Evolutionary conservation across 2,113 vertebrate species (phyloP).

Genomic region (Benitochromis conjunctus): DNA sequence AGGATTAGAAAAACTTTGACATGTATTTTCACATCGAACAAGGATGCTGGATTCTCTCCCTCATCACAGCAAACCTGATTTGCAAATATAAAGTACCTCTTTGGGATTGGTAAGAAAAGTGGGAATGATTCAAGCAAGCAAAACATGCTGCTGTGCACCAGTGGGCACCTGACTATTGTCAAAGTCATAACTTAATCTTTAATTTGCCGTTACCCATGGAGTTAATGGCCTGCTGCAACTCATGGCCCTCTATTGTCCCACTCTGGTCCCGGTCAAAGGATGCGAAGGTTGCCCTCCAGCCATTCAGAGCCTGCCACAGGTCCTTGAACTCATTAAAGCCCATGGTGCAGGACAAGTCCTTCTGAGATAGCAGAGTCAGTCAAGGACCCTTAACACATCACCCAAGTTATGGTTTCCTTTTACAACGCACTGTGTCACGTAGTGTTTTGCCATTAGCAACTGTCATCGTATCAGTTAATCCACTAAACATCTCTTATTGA

Average conservation of each 20-base stretch:
- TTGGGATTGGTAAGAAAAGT: neutral
- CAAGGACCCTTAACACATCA: slow-evolving; percentile 55
- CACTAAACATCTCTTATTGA: neutral
- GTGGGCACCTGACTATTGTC: neutral
- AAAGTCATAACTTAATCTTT: neutral
- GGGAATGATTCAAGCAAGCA: neutral
- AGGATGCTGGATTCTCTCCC: neutral
- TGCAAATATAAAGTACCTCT: neutral
- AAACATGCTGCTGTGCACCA: neutral
- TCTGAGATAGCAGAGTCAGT: slow-evolving; percentile 52
- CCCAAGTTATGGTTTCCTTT: neutral
- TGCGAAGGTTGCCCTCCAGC: slow-evolving; percentile 85
- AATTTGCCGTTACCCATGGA: slow-evolving; percentile 78
- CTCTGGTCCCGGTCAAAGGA: slow-evolving; percentile 85
- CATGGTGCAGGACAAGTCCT: slow-evolving; percentile 84
- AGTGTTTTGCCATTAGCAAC: neutral
- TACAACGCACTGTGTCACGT: fast-evolving
- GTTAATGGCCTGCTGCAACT: slow-evolving; percentile 83
- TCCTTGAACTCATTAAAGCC: slow-evolving; percentile 94
- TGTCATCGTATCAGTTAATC: neutral
- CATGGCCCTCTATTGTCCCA: slow-evolving; percentile 84
- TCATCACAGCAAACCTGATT: neutral
- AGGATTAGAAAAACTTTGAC: neutral
- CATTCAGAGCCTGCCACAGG: slow-evolving; percentile 82
- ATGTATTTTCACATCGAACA: neutral